A percentile compares a stretch with the other conserved stretches of the same genome.
phyloP scores from a whole-genome alignment of 2,888 invertebrate genomes.

The Acrocyrtus sp. region DNA sequence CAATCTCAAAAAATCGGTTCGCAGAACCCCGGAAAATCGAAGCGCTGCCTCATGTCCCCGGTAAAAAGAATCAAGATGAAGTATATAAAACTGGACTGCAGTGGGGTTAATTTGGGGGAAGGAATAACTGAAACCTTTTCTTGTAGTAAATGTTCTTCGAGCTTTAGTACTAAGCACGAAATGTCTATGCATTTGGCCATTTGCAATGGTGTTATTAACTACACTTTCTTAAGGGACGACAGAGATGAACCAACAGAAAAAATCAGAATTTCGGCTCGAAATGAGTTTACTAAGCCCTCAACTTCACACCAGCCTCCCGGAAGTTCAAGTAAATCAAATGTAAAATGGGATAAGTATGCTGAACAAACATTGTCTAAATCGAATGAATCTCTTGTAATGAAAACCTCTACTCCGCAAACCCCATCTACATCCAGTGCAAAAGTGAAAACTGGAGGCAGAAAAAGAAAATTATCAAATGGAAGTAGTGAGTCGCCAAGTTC shows the following conservation, averaged over 20 bases:
- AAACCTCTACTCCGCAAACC: not conserved
- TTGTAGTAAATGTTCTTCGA: conserved; percentile 50
- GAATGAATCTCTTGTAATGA: no score
- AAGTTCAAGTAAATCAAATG: no score
- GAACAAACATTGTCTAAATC: no score
- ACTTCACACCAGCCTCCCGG: not conserved
- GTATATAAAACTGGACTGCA: conserved; percentile 17
- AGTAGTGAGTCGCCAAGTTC: no score
- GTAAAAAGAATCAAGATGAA: conserved; percentile 39
- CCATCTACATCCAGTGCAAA: no score
- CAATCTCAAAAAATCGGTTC: conserved; percentile 6
- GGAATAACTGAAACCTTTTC: not conserved
- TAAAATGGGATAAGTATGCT: no score
- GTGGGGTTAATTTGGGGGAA: not conserved
- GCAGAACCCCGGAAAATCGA: conserved; percentile 11
- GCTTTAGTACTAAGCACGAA: conserved; percentile 54
- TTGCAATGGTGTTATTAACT: conserved; percentile 55
- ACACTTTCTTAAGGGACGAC: conserved; percentile 26
- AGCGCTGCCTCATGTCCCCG: conserved; percentile 26
- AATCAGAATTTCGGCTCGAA: conserved; percentile 21
- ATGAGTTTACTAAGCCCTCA: conserved; percentile 16
- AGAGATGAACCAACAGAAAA: conserved; percentile 29
- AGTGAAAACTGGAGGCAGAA: no score
- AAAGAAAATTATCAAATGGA: no score
- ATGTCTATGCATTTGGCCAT: conserved; percentile 52